phyloP scores from a whole-genome alignment of 2,113 vertebrate genomes.

The Fregata magnificens region DNA sequence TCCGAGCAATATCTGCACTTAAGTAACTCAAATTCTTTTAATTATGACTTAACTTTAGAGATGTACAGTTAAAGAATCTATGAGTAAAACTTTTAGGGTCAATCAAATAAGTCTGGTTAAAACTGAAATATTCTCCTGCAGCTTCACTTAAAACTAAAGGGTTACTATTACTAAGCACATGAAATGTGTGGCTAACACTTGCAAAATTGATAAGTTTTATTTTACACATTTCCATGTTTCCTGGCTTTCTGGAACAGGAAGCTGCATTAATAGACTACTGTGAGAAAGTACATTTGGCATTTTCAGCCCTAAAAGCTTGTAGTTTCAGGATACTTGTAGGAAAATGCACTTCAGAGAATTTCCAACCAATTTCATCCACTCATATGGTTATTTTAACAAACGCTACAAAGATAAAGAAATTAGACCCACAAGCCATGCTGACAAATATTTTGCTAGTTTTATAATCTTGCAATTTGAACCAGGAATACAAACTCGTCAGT shows the following conservation, averaged over 20 bases:
- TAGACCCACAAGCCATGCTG: neutral
- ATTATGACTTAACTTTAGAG: neutral
- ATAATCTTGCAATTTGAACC: neutral
- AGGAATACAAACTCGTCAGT: neutral
- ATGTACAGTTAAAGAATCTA: neutral
- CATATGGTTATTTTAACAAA: neutral
- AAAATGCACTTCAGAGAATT: neutral
- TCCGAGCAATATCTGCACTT: neutral
- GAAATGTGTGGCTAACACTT: neutral
- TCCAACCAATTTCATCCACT: neutral
- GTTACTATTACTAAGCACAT: neutral
- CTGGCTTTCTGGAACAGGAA: neutral
- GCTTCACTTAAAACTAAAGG: neutral
- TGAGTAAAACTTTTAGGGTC: neutral
- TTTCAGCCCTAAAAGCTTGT: neutral
- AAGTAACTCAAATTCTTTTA: neutral
- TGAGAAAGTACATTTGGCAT: neutral
- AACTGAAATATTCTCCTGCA: neutral
- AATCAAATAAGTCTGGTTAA: neutral
- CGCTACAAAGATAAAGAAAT: neutral
- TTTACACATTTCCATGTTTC: neutral
- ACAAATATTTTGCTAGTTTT: neutral
- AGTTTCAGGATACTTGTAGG: neutral
- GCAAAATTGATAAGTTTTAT: neutral
- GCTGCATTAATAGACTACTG: neutral